phyloP scores from a whole-genome alignment of 2,113 vertebrate genomes.

The Podocnemis expansa region DNA sequence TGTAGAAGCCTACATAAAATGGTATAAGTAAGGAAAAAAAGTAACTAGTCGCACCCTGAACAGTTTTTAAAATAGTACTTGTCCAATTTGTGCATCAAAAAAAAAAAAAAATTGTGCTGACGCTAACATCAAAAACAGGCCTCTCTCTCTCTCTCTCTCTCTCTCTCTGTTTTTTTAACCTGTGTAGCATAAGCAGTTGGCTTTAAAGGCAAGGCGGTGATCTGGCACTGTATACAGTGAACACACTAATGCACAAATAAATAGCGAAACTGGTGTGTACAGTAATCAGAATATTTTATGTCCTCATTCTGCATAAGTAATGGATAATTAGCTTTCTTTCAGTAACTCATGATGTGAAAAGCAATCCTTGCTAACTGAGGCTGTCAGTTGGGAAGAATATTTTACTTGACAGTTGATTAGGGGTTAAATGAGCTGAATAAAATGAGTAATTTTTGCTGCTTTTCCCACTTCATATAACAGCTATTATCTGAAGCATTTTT shows the following conservation, averaged over 20 bases:
- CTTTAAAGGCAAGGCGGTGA: conserved; percentile 6
- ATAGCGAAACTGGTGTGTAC: conserved; percentile 46
- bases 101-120: not conserved
- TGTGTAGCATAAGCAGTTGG: not conserved
- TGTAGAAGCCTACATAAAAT: too few species aligned
- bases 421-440: conserved; percentile 80
- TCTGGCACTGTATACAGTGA: conserved; percentile 29
- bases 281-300: conserved; percentile 60
- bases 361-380: conserved; percentile 44
- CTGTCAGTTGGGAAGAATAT: conserved; percentile 72
- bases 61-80: too few species aligned
- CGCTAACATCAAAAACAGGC: not conserved
- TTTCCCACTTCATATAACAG: conserved; percentile 62
- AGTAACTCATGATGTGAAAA: conserved; percentile 56
- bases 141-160: too few species aligned
- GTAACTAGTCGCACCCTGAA: too few species aligned
- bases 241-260: conserved; percentile 45
- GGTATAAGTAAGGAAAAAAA: too few species aligned
- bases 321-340: conserved; percentile 65
- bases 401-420: conserved; percentile 77
- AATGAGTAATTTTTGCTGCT: conserved; percentile 70
- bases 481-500: conserved; percentile 66
- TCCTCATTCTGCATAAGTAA: conserved; percentile 52
- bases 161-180: too few species aligned
- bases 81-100: not conserved